phyloP scores from a whole-genome alignment of 1,140 invertebrate genomes.

The Drosophila nannoptera region DNA sequence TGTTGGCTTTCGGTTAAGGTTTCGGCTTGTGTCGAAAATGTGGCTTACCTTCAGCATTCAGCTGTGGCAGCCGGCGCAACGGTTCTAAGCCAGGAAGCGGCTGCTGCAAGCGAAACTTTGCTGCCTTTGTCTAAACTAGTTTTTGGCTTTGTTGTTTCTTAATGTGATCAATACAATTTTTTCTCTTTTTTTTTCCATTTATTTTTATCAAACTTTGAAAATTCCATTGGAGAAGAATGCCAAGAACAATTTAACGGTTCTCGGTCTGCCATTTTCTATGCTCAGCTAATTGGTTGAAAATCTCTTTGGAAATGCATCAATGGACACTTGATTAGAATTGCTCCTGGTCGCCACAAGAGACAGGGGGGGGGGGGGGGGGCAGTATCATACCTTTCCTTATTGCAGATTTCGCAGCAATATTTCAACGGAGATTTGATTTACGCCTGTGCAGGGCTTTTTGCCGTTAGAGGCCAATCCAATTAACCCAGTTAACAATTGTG shows the following conservation, averaged over 20 bases:
- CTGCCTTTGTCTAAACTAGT: conserved; percentile 68
- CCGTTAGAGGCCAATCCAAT: conserved; percentile 48
- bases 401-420: too few species aligned
- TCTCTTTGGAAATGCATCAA: conserved; percentile 32
- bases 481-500: conserved; percentile 64
- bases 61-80: conserved; percentile 34
- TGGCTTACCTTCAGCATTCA: conserved; percentile 65
- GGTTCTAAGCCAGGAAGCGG: conserved; percentile 54
- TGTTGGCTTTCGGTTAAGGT: conserved; percentile 21
- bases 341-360: too few species aligned
- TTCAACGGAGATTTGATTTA: conserved; percentile 18
- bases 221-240: conserved; percentile 45
- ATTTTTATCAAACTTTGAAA: conserved; percentile 63
- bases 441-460: conserved; percentile 24
- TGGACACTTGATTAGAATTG: neutral
- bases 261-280: conserved; percentile 37
- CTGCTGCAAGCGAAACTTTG: conserved; percentile 30
- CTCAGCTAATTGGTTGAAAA: conserved; percentile 51
- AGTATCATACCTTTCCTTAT: too few species aligned
- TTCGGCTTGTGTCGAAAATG: conserved; percentile 53
- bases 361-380: too few species aligned
- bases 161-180: conserved; percentile 60
- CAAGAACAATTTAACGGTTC: conserved; percentile 66
- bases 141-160: conserved; percentile 38
- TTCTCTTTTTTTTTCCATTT: too few species aligned